Evolutionary conservation across 2,888 invertebrate genomes (phyloP).

Genomic region (Gandaritis pyraliata): DNA sequence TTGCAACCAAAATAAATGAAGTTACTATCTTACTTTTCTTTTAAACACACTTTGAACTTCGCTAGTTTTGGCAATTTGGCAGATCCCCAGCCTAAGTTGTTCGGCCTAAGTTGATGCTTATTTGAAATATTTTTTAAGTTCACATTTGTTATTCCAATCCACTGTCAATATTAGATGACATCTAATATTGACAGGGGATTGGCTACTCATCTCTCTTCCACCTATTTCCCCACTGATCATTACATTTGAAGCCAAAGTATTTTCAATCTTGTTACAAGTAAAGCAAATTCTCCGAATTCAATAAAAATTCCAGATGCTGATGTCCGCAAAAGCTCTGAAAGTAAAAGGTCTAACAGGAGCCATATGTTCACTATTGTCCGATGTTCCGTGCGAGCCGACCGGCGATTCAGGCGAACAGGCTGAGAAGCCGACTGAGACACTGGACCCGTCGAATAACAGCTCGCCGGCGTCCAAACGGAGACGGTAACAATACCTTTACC

Average conservation of each 20-base stretch:
- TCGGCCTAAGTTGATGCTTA: not conserved
- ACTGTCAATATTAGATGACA: too few relatives aligned
- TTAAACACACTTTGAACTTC: too few relatives aligned
- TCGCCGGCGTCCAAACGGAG: conserved; percentile 82
- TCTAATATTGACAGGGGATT: too few relatives aligned
- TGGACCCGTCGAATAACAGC: conserved; percentile 59
- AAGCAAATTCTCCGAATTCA: not conserved
- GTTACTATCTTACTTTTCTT: too few relatives aligned
- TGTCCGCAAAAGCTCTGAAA: conserved; percentile 94
- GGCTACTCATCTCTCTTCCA: not conserved
- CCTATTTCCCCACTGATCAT: too few relatives aligned
- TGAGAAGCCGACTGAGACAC: conserved; percentile 60
- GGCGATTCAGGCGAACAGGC: conserved; percentile 76
- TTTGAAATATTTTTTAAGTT: too few relatives aligned
- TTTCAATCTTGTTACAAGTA: not conserved
- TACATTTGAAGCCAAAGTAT: too few relatives aligned
- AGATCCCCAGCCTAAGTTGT: too few relatives aligned
- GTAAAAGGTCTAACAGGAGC: conserved; percentile 93
- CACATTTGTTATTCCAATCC: too few relatives aligned
- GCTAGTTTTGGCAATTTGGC: too few relatives aligned
- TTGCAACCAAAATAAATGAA: too few relatives aligned
- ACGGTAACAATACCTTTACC: conserved; percentile 51
- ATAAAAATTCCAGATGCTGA: conserved; percentile 79
- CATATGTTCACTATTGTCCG: conserved; percentile 85
- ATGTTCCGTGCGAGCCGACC: conserved; percentile 46